Percentiles rank a stretch among this genome's conserved stretches.
Conservation (phyloP, 2,797 vertebrate genomes). For the Chaetodon trifasciatus region DNA sequence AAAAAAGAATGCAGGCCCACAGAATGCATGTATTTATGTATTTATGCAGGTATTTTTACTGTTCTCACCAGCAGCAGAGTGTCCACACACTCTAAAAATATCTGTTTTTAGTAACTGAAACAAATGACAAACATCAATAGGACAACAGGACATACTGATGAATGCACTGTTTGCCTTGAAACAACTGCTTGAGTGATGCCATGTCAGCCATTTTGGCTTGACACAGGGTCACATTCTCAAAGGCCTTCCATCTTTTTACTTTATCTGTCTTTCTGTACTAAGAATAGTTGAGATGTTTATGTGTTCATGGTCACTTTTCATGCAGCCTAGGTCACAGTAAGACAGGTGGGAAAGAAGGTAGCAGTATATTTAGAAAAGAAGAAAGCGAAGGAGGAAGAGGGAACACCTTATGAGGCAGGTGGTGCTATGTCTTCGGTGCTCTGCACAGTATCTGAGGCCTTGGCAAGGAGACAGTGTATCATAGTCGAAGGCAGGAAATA, state of each 20-base stretch:
- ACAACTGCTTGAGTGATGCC: not conserved
- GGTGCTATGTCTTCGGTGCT: not conserved
- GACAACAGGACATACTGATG: not conserved
- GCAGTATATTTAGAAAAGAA: not conserved
- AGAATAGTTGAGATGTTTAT: too few species aligned
- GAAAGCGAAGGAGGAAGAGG: too few species aligned
- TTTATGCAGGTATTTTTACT: not conserved
- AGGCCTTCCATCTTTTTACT: not conserved
- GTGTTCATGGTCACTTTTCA: too few species aligned
- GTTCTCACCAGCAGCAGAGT: too few species aligned
- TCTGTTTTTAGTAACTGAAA: not conserved
- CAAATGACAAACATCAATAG: not conserved
- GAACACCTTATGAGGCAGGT: not conserved
- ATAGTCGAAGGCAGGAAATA: constrained; percentile 28
- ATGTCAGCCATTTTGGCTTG: not conserved
- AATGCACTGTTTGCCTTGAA: not conserved
- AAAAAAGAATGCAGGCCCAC: too few species aligned
- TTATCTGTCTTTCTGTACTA: too few species aligned
- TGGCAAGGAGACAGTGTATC: constrained; percentile 21
- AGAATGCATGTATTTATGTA: too few species aligned
- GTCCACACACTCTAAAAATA: too few species aligned
- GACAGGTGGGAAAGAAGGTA: not conserved
- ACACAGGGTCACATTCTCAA: not conserved
- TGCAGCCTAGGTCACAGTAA: too few species aligned
- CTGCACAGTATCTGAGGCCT: constrained; percentile 1